These are phyloP conservation scores for Thysanoteuthis rhombus DNA, from an alignment of 2,888 invertebrate genomes.

Conservation along the genomic window DNA sequence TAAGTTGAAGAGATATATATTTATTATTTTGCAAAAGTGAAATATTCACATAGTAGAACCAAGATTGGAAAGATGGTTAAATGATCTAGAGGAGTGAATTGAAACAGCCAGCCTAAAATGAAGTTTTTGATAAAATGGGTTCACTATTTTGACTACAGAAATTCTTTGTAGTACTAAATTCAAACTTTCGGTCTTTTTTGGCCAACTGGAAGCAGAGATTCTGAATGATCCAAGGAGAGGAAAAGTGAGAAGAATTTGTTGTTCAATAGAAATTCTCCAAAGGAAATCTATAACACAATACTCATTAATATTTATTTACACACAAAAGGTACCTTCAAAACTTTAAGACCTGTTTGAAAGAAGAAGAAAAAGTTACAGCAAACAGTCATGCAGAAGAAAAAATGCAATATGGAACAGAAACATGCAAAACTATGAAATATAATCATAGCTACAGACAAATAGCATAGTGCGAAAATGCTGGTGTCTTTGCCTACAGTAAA, in stretches of 20 bases:
- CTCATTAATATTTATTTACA: neutral
- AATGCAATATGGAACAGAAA: neutral
- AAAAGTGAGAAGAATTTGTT: neutral
- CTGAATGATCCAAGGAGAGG: neutral
- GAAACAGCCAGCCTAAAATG: no score
- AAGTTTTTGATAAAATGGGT: no score
- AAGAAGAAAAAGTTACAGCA: conserved; percentile 21
- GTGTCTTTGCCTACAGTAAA: conserved; percentile 30
- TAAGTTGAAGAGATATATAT: no score
- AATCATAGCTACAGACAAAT: conserved; percentile 29
- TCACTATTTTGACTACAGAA: no score
- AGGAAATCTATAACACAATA: neutral
- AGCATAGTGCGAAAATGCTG: conserved; percentile 26
- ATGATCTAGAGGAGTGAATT: no score
- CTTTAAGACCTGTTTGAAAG: neutral
- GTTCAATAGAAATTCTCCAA: neutral
- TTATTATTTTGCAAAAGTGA: no score
- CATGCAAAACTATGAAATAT: conserved; percentile 25
- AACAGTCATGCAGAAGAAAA: conserved; percentile 14
- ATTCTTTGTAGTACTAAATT: neutral
- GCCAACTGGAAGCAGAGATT: neutral
- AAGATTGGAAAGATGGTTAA: no score
- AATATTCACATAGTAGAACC: no score
- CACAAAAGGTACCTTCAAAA: neutral
- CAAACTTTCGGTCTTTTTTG: neutral